Evolutionary conservation across 2,113 vertebrate species (phyloP).

Genomic region (Atherinomorus stipes): DNA sequence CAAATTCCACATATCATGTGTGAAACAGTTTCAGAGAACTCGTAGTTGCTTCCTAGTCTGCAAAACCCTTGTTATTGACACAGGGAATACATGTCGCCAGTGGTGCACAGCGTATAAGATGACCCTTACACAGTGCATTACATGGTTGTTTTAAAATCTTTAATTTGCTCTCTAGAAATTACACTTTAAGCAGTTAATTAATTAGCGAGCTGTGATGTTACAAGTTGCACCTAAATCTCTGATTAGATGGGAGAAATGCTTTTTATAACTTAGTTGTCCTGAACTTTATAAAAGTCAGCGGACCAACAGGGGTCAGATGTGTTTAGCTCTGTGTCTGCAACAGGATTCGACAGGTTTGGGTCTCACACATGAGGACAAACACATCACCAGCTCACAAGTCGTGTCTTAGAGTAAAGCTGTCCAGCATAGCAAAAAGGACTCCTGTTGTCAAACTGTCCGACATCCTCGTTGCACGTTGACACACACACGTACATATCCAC

Average conservation of each 20-base stretch:
- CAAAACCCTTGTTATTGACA: slow-evolving; percentile 35
- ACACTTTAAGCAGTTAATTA: slow-evolving; percentile 25
- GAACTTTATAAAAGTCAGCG: slow-evolving; percentile 34
- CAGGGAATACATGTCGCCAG: slow-evolving; percentile 42
- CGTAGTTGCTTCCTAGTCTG: slow-evolving; percentile 63
- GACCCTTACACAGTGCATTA: slow-evolving; percentile 33
- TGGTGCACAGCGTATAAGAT: slow-evolving; percentile 27
- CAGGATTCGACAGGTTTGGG: slow-evolving; percentile 62
- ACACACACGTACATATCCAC: slow-evolving; percentile 12
- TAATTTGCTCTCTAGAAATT: slow-evolving; percentile 40
- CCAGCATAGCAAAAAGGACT: slow-evolving; percentile 81
- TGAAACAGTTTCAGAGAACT: slow-evolving; percentile 53
- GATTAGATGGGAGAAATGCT: slow-evolving; percentile 40
- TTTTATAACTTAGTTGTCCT: slow-evolving; percentile 42
- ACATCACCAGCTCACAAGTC: slow-evolving; percentile 82
- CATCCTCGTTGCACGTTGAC: slow-evolving; percentile 22
- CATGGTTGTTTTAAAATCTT: slow-evolving; percentile 29
- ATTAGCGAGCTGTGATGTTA: slow-evolving; percentile 35
- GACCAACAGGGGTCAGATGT: slow-evolving; percentile 64
- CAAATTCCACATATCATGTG: slow-evolving; percentile 58
- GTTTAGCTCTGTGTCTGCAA: slow-evolving; percentile 68
- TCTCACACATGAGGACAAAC: slow-evolving; percentile 71
- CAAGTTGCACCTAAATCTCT: slow-evolving; percentile 57
- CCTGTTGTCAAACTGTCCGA: slow-evolving; percentile 62
- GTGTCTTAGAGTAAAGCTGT: slow-evolving; percentile 80